Conservation (phyloP, 2,888 invertebrate genomes). For the Melinaea marsaeus region DNA sequence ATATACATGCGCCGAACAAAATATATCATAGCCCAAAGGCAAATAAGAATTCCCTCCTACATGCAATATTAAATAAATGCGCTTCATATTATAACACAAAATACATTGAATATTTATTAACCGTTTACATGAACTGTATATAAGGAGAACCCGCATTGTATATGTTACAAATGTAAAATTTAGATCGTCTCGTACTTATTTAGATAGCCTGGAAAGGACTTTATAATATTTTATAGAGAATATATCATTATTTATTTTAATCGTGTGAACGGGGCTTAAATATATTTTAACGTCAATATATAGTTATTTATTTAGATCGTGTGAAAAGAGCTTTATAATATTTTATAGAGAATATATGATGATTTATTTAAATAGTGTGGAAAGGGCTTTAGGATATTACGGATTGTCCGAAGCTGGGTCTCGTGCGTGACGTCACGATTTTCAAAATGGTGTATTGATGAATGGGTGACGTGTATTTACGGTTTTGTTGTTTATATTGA, state of each 20-base stretch:
- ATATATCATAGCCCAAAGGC: conserved; percentile 45
- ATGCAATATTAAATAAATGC: conserved; percentile 12
- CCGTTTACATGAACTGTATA: conserved; percentile 8
- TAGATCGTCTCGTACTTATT: conserved; percentile 20
- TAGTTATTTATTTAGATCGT: conserved; percentile 26
- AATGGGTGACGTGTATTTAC: conserved; percentile 39
- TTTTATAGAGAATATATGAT: conserved; percentile 44
- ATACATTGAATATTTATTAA: conserved; percentile 12
- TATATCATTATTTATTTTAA: too few species aligned
- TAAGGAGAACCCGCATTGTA: conserved; percentile 21
- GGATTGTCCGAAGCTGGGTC: conserved; percentile 49
- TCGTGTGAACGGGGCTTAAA: too few species aligned
- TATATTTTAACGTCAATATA: too few species aligned
- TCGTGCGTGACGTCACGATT: conserved; percentile 60
- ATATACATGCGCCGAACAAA: conserved; percentile 50
- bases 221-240: conserved; percentile 54
- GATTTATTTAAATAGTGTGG: too few species aligned
- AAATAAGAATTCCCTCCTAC: conserved; percentile 35
- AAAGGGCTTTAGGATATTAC: conserved; percentile 22
- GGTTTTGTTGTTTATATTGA: not conserved
- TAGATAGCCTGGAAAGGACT: conserved; percentile 40
- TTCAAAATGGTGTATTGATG: conserved; percentile 40
- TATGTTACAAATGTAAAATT: conserved; percentile 18
- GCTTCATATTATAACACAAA: conserved; percentile 6
- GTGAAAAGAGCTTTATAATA: conserved; percentile 47